Base-by-base conservation (phyloP, 2,888 invertebrate species). In the Gibbula magus region DNA sequence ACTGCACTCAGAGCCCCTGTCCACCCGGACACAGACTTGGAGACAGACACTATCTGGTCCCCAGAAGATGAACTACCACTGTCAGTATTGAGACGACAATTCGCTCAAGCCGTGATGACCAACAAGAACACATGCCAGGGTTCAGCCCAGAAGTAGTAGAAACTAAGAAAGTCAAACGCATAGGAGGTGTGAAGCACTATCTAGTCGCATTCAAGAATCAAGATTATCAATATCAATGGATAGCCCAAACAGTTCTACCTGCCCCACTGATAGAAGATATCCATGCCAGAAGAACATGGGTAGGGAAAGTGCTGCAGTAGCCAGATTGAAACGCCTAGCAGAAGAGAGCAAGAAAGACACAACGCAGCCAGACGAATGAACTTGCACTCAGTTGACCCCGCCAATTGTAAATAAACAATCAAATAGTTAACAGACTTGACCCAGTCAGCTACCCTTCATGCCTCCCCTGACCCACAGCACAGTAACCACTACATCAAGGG, bases 1-100 rank as follows among this genome's bases (percentile, higher is more conserved):
- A 51, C 77, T 16, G 77, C 70, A 29, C 25, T 81, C 8, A 52
- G n/a, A n/a, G n/a, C n/a, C n/a, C n/a, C n/a, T n/a, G n/a, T n/a
- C n/a, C n/a, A n/a, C n/a, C n/a, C n/a, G n/a, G n/a, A n/a, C n/a
- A 7, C 13, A 18, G 7, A 5, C 7, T 0, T 2, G 29, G 16
- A 22, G 25, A 13, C 10, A 13, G 7, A n/a, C n/a, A n/a, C n/a
- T n/a, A n/a, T n/a, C n/a, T 61, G 61, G 61, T 22, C 22, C 29
- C 25, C 61, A 0, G 61, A 61, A 0, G 61, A 61, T 4, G 61
- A 61, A 3, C 13, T 61, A 5, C 61, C 61, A 20, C 61, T 61
- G 4, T 61, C 61, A 0, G 25, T 61, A 1, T 25, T 61, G 1
- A 25, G 5, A 61, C 16, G 29, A 2, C 22, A 16, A 29, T 10